phyloP scores from a whole-genome alignment of 2,888 invertebrate species.

The Abrostola triplasia region DNA sequence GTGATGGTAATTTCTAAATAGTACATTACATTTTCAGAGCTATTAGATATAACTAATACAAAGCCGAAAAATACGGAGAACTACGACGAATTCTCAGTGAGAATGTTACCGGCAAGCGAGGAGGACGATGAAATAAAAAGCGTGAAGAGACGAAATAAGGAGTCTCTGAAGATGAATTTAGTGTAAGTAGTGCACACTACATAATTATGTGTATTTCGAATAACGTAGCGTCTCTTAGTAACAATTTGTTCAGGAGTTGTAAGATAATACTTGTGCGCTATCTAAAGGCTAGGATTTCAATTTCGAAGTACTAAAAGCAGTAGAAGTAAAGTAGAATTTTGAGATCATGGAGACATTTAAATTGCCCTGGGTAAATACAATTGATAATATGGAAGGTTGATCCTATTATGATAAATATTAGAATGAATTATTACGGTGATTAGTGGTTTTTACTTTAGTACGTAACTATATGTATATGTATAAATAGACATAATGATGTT shows the following conservation, averaged over 20 bases:
- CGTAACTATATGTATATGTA: too few species aligned
- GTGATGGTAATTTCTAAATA: not conserved
- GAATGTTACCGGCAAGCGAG: slow-evolving; percentile 80
- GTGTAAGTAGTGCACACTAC: slow-evolving; percentile 69
- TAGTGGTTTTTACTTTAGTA: too few species aligned
- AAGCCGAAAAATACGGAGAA: slow-evolving; percentile 62
- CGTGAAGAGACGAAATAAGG: slow-evolving; percentile 59
- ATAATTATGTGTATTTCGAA: not conserved
- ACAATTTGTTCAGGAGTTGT: not conserved
- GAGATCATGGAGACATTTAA: slow-evolving; percentile 8
- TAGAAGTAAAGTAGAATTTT: too few species aligned
- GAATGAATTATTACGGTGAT: too few species aligned
- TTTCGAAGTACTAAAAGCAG: slow-evolving; percentile 3
- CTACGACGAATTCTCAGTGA: slow-evolving; percentile 75
- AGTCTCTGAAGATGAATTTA: slow-evolving; percentile 80
- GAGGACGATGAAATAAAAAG: slow-evolving; percentile 65
- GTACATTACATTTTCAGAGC: slow-evolving; percentile 26
- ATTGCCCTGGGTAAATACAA: slow-evolving; percentile 8
- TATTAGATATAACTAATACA: slow-evolving; percentile 28
- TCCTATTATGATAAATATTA: too few species aligned
- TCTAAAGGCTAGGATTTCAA: not conserved
- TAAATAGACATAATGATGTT: too few species aligned
- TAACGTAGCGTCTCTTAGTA: not conserved
- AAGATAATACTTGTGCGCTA: slow-evolving; percentile 3
- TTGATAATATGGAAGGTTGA: too few species aligned